A percentile compares a stretch with the other conserved stretches of the same genome.
These are phyloP conservation scores for Vidua macroura DNA, from an alignment of 2,113 vertebrate species.

Conservation along the genomic window DNA sequence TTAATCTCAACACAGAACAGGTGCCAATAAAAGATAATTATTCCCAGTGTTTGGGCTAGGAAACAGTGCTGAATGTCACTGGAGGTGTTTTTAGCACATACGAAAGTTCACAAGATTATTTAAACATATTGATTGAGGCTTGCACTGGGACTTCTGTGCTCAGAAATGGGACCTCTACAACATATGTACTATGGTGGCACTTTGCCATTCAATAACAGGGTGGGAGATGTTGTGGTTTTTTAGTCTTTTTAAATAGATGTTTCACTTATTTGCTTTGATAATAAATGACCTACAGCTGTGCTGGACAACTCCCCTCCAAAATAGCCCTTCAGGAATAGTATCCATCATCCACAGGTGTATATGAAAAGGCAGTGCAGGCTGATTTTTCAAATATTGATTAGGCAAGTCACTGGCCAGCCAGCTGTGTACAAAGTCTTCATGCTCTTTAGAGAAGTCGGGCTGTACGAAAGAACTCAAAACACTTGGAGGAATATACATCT, in stretches of 20 bases:
- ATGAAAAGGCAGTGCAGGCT: background rate
- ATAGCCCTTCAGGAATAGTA: background rate
- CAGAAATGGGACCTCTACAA: background rate
- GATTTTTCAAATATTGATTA: slow-evolving; percentile 31
- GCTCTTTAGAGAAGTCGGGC: background rate
- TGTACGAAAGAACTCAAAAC: background rate
- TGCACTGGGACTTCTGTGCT: background rate
- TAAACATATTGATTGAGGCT: background rate
- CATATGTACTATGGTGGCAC: background rate
- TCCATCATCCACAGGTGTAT: background rate
- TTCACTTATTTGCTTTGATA: background rate
- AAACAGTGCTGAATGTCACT: background rate
- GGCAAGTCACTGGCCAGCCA: background rate
- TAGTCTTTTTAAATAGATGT: background rate
- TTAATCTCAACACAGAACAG: background rate
- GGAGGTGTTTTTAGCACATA: background rate
- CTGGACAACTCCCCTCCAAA: slow-evolving; percentile 14
- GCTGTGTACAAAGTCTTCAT: background rate
- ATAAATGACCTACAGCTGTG: slow-evolving; percentile 20
- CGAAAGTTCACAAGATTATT: background rate
- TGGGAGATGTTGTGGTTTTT: no score
- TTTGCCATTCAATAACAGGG: background rate
- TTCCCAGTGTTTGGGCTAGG: background rate
- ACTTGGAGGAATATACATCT: background rate
- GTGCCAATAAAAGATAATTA: slow-evolving; percentile 21